Conservation (phyloP, 2,888 invertebrate genomes). For the Liodrosophila aerea region DNA sequence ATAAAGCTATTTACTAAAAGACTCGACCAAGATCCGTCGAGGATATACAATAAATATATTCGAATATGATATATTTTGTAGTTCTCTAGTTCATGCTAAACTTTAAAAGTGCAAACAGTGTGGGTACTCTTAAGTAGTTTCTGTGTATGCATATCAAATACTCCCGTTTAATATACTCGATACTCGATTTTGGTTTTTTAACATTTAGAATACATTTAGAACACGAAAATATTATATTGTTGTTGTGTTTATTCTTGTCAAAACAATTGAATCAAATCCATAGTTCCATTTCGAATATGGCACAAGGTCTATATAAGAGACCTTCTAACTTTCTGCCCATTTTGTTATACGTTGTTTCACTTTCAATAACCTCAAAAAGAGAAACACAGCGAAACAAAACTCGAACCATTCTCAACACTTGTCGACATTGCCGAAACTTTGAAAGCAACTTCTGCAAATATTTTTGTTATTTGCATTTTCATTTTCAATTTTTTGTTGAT, state of each 20-base stretch:
- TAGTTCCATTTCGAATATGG: slow-evolving; percentile 33
- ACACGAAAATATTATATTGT: slow-evolving; percentile 57
- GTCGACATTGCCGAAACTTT: slow-evolving; percentile 66
- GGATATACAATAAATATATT: slow-evolving; percentile 15
- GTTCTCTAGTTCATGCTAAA: slow-evolving; percentile 46
- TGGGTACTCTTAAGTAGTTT: slow-evolving; percentile 33
- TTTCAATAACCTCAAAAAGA: slow-evolving; percentile 34
- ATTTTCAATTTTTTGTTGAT: slow-evolving; percentile 13
- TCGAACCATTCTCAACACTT: slow-evolving; percentile 38
- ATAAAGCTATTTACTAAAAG: slow-evolving; percentile 27
- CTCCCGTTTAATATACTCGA: slow-evolving; percentile 9
- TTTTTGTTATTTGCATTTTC: slow-evolving; percentile 42
- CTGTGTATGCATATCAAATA: slow-evolving; percentile 30
- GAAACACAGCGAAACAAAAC: slow-evolving; percentile 9
- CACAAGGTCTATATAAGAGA: slow-evolving; percentile 47
- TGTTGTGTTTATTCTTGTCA: slow-evolving; percentile 23
- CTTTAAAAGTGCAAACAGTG: slow-evolving; percentile 71
- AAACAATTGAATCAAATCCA: slow-evolving; percentile 41
- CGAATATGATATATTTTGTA: slow-evolving; percentile 30
- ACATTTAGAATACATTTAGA: slow-evolving; percentile 70
- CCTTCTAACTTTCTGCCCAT: slow-evolving; percentile 27
- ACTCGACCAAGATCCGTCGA: slow-evolving; percentile 11
- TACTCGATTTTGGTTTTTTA: slow-evolving; percentile 26
- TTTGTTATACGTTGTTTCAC: slow-evolving; percentile 53
- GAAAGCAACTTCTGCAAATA: slow-evolving; percentile 30